Conservation (phyloP, 2,797 vertebrate genomes). For the Nannoperca australis region DNA sequence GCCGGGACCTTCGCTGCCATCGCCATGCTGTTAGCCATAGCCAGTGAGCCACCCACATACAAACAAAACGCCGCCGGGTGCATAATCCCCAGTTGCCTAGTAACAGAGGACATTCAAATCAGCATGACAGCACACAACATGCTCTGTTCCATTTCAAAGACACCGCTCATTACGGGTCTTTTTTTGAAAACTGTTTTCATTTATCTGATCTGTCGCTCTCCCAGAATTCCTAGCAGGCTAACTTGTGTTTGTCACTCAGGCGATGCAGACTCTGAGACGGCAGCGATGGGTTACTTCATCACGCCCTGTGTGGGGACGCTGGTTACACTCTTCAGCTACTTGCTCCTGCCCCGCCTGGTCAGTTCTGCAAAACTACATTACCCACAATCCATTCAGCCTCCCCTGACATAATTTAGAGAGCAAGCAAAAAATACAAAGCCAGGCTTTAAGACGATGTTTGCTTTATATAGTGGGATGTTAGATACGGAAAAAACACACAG, state of each 20-base stretch:
- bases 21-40: slow-evolving; percentile 89
- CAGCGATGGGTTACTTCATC: slow-evolving; percentile 91
- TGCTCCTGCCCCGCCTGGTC: slow-evolving; percentile 88
- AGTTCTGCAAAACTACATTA: slow-evolving; percentile 57
- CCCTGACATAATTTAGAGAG: background rate
- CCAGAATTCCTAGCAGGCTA: background rate
- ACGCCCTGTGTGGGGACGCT: slow-evolving; percentile 91
- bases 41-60: slow-evolving; percentile 84
- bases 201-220: background rate
- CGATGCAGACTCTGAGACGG: slow-evolving; percentile 75
- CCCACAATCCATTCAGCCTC: slow-evolving; percentile 2
- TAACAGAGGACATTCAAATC: slow-evolving; percentile 43
- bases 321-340: slow-evolving; percentile 87
- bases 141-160: background rate
- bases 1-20: slow-evolving; percentile 92
- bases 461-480: background rate
- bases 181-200: background rate
- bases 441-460: too few species aligned
- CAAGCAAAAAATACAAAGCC: background rate
- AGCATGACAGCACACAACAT: slow-evolving; percentile 4
- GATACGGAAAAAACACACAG: background rate
- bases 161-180: background rate
- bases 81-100: slow-evolving; percentile 51
- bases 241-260: slow-evolving; percentile 74
- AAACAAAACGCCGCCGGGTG: background rate